phyloP scores from a whole-genome alignment of 2,888 invertebrate genomes.

The Copidosoma aretas region DNA sequence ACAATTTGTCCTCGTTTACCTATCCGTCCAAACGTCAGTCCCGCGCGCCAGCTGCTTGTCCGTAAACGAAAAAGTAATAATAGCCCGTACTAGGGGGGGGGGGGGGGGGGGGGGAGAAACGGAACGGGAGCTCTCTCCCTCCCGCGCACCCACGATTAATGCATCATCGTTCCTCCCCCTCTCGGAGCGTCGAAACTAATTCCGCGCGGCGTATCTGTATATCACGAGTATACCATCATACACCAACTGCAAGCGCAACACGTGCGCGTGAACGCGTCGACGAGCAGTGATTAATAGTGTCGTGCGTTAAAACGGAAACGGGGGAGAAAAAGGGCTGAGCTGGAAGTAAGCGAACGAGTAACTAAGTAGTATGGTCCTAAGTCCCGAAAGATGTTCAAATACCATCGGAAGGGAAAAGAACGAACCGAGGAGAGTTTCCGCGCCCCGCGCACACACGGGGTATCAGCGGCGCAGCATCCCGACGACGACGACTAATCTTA shows the following conservation, averaged over 20 bases:
- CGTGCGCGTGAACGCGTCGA: not conserved
- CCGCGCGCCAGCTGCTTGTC: not conserved
- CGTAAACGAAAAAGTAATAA: constrained; percentile 4
- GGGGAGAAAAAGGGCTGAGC: not conserved
- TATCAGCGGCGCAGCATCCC: not conserved
- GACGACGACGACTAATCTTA: constrained; percentile 24
- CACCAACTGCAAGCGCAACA: not conserved
- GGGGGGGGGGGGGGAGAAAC: not conserved
- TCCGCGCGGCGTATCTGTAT: not conserved
- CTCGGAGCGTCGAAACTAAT: not conserved
- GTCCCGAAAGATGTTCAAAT: no score
- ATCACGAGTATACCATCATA: no score
- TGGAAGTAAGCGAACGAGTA: not conserved
- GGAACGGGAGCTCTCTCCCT: no score
- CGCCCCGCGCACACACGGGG: no score
- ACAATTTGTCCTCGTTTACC: constrained; percentile 17
- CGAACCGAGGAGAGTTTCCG: no score
- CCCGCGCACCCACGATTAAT: not conserved
- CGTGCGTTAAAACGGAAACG: constrained; percentile 10
- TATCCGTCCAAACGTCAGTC: not conserved
- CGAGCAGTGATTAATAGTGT: constrained; percentile 20
- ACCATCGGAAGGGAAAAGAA: no score
- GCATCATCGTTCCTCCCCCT: not conserved
- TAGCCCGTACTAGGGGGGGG: not conserved
- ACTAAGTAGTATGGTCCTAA: not conserved